phyloP scores from a whole-genome alignment of 1,140 invertebrate genomes.

The Drosophila kikkawai region DNA sequence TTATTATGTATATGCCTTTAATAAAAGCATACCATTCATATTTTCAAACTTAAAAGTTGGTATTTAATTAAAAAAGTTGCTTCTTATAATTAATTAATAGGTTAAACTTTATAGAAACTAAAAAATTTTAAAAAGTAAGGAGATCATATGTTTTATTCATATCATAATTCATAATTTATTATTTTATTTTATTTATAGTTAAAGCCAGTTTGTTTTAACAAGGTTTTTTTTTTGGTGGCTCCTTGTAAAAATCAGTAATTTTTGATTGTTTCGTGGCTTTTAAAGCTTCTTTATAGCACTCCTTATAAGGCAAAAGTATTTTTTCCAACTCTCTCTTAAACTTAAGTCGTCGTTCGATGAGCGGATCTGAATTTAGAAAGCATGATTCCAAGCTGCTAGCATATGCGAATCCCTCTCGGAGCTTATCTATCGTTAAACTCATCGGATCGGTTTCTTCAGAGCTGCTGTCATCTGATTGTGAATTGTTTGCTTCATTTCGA shows the following conservation, averaged over 20 bases:
- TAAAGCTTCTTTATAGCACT: constrained; percentile 19
- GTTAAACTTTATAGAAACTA: too few relatives aligned
- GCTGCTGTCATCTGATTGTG: constrained; percentile 1
- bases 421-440: constrained; percentile 36
- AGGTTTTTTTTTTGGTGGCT: neutral
- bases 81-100: too few relatives aligned
- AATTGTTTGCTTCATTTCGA: neutral
- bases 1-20: too few relatives aligned
- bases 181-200: too few relatives aligned
- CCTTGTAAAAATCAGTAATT: constrained; percentile 2
- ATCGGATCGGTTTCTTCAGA: constrained; percentile 37
- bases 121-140: too few relatives aligned
- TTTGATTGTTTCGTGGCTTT: constrained; percentile 16
- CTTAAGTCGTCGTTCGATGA: constrained; percentile 26
- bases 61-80: too few relatives aligned
- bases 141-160: too few relatives aligned
- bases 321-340: constrained; percentile 21
- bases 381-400: constrained; percentile 36
- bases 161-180: too few relatives aligned
- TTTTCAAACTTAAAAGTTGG: too few relatives aligned
- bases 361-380: constrained; percentile 29
- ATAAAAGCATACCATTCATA: too few relatives aligned
- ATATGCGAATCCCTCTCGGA: constrained; percentile 1
- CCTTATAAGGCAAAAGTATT: neutral
- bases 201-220: too few relatives aligned